phyloP scores from a whole-genome alignment of 2,113 vertebrate genomes.

The Rallus limicola region DNA sequence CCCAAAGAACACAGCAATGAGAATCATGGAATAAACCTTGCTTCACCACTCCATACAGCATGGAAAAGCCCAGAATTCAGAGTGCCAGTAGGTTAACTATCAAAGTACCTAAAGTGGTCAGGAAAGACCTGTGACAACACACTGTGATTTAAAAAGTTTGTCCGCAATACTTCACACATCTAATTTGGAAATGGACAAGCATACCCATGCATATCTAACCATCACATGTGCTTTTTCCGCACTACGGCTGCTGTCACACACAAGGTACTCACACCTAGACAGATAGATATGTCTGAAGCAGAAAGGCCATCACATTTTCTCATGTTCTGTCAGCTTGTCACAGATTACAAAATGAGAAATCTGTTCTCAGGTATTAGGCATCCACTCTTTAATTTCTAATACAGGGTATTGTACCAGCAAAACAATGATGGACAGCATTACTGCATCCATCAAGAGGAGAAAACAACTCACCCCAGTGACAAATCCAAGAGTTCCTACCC shows the following conservation, averaged over 20 bases:
- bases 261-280: background rate
- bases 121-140: background rate
- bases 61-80: background rate
- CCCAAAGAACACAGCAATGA: background rate
- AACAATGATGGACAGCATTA: background rate
- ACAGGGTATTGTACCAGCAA: background rate
- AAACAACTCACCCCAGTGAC: background rate
- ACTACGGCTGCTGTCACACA: background rate
- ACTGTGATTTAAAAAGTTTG: background rate
- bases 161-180: background rate
- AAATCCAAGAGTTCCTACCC: background rate
- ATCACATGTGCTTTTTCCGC: background rate
- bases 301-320: background rate
- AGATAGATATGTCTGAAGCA: background rate
- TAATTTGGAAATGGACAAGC: background rate
- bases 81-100: background rate
- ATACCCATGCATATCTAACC: background rate
- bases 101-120: background rate
- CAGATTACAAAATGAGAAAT: conserved; percentile 8
- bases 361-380: background rate
- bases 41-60: background rate
- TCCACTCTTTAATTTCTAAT: background rate
- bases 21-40: background rate
- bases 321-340: conserved; percentile 17
- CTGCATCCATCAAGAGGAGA: background rate